phyloP scores from a whole-genome alignment of 2,888 invertebrate species.

The Stegophylla sp. region DNA sequence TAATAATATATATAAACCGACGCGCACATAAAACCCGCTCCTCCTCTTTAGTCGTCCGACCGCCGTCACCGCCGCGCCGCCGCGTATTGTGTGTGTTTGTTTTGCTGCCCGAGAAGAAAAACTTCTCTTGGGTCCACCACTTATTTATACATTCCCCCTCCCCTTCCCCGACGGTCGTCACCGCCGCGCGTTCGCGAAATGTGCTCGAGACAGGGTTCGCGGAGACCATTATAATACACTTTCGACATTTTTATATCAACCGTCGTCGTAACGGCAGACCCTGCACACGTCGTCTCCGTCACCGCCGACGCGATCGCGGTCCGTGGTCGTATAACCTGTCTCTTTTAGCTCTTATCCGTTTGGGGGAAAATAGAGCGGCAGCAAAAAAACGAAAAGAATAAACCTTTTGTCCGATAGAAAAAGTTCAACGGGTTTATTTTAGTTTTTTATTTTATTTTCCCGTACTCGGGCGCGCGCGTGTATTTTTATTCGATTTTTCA shows the following conservation, averaged over 20 bases:
- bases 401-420: conserved; percentile 29
- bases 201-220: too few relatives aligned
- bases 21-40: conserved; percentile 2
- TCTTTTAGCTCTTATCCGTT: background rate
- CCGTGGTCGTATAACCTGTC: background rate
- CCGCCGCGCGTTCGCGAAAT: background rate
- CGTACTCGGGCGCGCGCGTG: background rate
- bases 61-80: background rate
- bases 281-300: background rate
- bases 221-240: conserved; percentile 6
- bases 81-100: conserved; percentile 23
- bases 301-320: too few relatives aligned
- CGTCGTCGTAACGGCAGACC: background rate
- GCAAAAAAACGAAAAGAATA: background rate
- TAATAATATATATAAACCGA: background rate
- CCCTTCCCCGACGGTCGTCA: background rate
- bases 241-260: conserved; percentile 20
- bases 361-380: too few relatives aligned
- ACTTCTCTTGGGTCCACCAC: conserved; percentile 44
- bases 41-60: background rate
- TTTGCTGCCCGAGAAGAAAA: conserved; percentile 46
- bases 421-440: conserved; percentile 10
- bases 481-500: background rate
- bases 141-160: conserved; percentile 37
- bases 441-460: background rate